These are phyloP conservation scores for Hirtodrosophila alboralis DNA, from an alignment of 2,888 invertebrate species.

Conservation along the genomic window DNA sequence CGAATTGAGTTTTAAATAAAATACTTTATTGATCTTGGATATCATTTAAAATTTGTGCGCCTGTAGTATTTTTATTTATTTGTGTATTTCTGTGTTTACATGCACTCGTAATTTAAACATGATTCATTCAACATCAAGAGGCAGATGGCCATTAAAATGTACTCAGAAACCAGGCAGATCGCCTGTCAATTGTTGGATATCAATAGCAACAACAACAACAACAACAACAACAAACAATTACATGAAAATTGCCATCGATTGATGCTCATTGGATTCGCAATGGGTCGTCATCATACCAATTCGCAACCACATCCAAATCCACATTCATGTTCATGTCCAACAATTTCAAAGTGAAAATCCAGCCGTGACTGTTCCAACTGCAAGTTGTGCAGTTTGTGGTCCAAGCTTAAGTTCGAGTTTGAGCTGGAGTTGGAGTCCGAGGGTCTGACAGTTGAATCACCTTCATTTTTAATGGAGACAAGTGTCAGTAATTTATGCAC, in stretches of 20 bases:
- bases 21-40: background rate
- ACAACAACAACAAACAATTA: conserved; percentile 72
- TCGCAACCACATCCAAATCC: conserved; percentile 32
- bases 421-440: conserved; percentile 33
- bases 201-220: conserved; percentile 45
- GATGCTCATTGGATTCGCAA: conserved; percentile 71
- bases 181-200: conserved; percentile 56
- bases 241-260: conserved; percentile 79
- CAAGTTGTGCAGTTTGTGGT: background rate
- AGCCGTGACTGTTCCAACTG: conserved; percentile 64
- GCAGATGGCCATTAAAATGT: conserved; percentile 51
- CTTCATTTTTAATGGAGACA: conserved; percentile 80
- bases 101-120: conserved; percentile 18
- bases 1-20: too few relatives aligned
- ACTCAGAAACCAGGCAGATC: conserved; percentile 39
- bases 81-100: too few relatives aligned
- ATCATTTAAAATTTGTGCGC: background rate
- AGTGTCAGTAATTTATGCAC: conserved; percentile 80
- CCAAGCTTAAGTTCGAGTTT: conserved; percentile 42
- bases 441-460: conserved; percentile 76
- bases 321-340: conserved; percentile 35
- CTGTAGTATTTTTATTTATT: conserved; percentile 10
- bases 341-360: conserved; percentile 61
- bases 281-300: conserved; percentile 65
- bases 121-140: conserved; percentile 44